These are phyloP conservation scores for Caenorhabditis elegans DNA, from an alignment of 1,140 invertebrate species.

Conservation along the genomic window WBcel235 BX284606.5:8457501-8458000, in stretches of 20 bases:
- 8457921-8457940: neutral
- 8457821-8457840: neutral
- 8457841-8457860: too few relatives aligned
- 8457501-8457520: too few relatives aligned
- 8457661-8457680: neutral
- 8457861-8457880: neutral
- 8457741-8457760: neutral
- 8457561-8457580: neutral
- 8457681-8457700: neutral
- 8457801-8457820: neutral
- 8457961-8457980: neutral
- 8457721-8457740: neutral
- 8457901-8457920: neutral
- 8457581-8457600: neutral
- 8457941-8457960: neutral
- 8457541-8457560: too few relatives aligned
- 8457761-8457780: neutral
- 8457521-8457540: too few relatives aligned
- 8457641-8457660: neutral
- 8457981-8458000: neutral
- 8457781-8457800: neutral
- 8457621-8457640: neutral
- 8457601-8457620: neutral
- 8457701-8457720: neutral
- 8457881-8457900: neutral